Evolutionary conservation across 2,888 invertebrate species (phyloP).

Genomic region (Drosophila paramelanica): DNA sequence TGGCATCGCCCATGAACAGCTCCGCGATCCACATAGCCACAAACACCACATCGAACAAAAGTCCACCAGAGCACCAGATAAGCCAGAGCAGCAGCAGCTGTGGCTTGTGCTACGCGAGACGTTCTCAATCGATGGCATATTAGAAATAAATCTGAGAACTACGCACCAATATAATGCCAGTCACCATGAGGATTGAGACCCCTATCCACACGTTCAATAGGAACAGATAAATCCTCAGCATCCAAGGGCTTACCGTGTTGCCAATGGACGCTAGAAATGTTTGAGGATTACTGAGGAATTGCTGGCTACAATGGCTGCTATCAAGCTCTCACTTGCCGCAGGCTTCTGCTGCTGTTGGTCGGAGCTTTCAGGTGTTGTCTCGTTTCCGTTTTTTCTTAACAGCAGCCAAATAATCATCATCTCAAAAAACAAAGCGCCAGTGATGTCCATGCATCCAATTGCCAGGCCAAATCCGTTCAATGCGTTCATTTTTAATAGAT

Average conservation of each 20-base stretch:
- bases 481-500: conserved; percentile 27
- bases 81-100: conserved; percentile 56
- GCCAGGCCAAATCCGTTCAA: conserved; percentile 66
- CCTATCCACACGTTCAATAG: conserved; percentile 61
- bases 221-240: conserved; percentile 64
- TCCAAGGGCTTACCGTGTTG: conserved; percentile 6
- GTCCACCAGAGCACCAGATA: conserved; percentile 47
- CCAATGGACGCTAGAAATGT: conserved; percentile 23
- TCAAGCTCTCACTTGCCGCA: conserved; percentile 18
- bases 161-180: conserved; percentile 57
- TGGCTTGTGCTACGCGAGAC: conserved; percentile 40
- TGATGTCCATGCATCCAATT: conserved; percentile 67
- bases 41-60: conserved; percentile 51
- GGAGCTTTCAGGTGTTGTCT: not conserved
- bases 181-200: conserved; percentile 53
- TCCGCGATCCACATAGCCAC: conserved; percentile 52
- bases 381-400: conserved; percentile 7
- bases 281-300: conserved; percentile 13
- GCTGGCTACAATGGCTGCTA: not conserved
- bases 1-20: conserved; percentile 50
- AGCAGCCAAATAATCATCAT: conserved; percentile 55
- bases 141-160: not conserved
- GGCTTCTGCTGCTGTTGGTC: conserved; percentile 4
- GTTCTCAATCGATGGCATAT: conserved; percentile 1
- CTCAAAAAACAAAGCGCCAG: conserved; percentile 61